Conservation (phyloP, 2,797 vertebrate species). For the Zonotrichia albicollis region DNA sequence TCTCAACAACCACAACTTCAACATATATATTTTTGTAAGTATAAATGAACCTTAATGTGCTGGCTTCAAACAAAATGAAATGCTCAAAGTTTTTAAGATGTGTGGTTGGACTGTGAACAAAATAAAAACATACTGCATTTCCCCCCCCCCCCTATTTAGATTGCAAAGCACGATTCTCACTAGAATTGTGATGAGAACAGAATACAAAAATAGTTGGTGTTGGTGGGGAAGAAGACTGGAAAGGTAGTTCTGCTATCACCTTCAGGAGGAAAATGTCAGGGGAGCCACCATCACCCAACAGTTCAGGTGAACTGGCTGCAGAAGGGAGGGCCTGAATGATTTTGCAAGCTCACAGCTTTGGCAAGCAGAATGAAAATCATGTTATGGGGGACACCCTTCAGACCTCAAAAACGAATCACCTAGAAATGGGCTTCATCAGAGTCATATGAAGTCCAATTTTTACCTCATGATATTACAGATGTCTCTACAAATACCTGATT, state of each 20-base stretch:
- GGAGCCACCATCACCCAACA: neutral
- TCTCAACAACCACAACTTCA: slow-evolving; percentile 50
- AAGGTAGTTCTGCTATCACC: slow-evolving; percentile 5
- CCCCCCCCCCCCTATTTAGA: neutral
- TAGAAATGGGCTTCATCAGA: neutral
- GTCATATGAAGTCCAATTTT: neutral
- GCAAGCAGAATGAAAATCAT: neutral
- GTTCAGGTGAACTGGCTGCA: slow-evolving; percentile 7
- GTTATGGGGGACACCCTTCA: neutral
- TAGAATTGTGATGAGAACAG: slow-evolving; percentile 22
- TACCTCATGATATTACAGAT: neutral
- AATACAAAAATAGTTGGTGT: slow-evolving; percentile 51
- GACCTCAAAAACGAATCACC: slow-evolving; percentile 1
- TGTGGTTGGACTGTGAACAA: neutral
- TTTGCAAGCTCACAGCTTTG: slow-evolving; percentile 9
- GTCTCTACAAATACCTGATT: neutral
- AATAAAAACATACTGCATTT: slow-evolving; percentile 14
- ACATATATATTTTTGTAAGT: slow-evolving; percentile 31
- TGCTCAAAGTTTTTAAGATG: slow-evolving; percentile 16
- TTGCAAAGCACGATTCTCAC: slow-evolving; percentile 44
- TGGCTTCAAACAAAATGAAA: slow-evolving; percentile 16
- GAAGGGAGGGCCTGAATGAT: neutral
- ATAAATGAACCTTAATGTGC: neutral
- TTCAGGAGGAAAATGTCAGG: neutral
- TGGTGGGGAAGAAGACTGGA: neutral